A percentile compares a stretch with the other conserved stretches of the same genome.
phyloP scores from a whole-genome alignment of 1,140 invertebrate species.

The Diabrotica virgifera region DNA sequence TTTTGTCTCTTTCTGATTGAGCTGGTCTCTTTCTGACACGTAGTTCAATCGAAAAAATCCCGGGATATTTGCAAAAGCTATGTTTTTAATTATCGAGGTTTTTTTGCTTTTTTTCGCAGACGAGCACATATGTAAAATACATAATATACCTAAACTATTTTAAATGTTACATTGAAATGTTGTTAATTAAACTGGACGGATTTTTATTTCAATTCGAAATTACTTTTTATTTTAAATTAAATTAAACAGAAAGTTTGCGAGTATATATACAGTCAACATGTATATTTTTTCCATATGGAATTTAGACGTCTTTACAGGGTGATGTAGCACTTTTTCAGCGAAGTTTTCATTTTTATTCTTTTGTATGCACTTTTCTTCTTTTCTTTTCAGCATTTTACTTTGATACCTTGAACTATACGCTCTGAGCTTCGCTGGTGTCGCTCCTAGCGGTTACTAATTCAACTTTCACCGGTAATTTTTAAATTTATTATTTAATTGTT shows the following conservation, averaged over 20 bases:
- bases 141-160: constrained; percentile 12
- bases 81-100: constrained; percentile 16
- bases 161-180: constrained; percentile 9
- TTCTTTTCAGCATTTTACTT: too few relatives aligned
- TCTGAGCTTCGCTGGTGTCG: too few relatives aligned
- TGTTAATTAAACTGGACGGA: constrained; percentile 12
- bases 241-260: not conserved
- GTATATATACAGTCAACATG: not conserved
- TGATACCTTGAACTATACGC: too few relatives aligned
- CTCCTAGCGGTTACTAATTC: too few relatives aligned
- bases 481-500: too few relatives aligned
- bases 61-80: constrained; percentile 15
- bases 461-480: too few relatives aligned
- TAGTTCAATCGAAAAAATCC: constrained; percentile 13
- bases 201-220: constrained; percentile 6
- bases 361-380: too few relatives aligned
- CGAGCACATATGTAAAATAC: not conserved
- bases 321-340: too few relatives aligned
- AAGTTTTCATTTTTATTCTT: too few relatives aligned
- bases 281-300: not conserved
- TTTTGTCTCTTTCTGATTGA: constrained; percentile 28
- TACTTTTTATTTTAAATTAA: constrained; percentile 8
- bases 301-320: too few relatives aligned
- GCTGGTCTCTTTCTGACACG: constrained; percentile 2
- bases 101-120: constrained; percentile 7